Evolutionary conservation across 2,888 invertebrate genomes (phyloP).

Genomic region (Microplitis deprimator): DNA sequence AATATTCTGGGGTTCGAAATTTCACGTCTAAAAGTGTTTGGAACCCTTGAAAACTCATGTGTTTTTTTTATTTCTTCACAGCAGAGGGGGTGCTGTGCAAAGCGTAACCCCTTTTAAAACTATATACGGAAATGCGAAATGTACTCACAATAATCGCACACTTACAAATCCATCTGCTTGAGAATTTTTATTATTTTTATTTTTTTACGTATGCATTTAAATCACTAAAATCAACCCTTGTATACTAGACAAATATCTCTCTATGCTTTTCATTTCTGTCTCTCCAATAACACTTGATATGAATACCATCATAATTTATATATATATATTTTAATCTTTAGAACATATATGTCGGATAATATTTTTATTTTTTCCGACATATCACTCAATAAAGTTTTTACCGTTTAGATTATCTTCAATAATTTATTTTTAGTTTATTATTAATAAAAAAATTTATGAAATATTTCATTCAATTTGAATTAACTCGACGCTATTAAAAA

Average conservation of each 20-base stretch:
- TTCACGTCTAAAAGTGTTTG: conserved; percentile 52
- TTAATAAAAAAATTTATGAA: background rate
- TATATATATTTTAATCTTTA: background rate
- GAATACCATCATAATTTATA: background rate
- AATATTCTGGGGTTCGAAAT: conserved; percentile 52
- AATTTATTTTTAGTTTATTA: background rate
- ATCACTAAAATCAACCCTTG: background rate
- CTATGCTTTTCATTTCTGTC: background rate
- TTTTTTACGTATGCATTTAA: background rate
- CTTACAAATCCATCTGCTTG: conserved; percentile 3
- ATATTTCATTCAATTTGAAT: background rate
- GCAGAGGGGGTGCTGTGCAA: background rate
- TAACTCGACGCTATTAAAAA: too few relatives aligned
- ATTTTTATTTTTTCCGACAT: conserved; percentile 11
- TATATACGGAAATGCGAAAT: background rate
- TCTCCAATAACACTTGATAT: conserved; percentile 11
- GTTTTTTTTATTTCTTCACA: background rate
- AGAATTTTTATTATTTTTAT: conserved; percentile 4
- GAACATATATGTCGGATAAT: background rate
- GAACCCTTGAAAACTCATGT: conserved; percentile 23
- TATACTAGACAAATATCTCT: conserved; percentile 1
- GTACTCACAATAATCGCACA: conserved; percentile 23
- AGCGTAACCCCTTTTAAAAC: conserved; percentile 18
- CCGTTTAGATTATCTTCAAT: background rate
- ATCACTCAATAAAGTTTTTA: background rate